Conservation (phyloP, 2,888 invertebrate species). For the Tipula vernalis region DNA sequence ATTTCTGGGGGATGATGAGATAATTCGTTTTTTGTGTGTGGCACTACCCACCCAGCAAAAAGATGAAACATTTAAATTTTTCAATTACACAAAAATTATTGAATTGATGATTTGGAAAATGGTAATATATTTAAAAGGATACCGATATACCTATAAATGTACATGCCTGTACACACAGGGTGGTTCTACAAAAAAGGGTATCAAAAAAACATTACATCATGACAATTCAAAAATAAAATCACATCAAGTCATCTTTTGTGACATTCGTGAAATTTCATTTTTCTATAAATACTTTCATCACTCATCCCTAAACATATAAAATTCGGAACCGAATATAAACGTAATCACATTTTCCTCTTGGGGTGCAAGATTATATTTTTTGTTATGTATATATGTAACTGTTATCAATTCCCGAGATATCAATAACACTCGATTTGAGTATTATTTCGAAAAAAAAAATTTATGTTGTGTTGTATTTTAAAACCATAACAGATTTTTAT, state of each 20-base stretch:
- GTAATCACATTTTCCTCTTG: not conserved
- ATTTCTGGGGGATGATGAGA: not conserved
- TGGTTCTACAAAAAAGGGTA: not conserved
- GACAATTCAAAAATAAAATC: not conserved
- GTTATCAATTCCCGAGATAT: constrained; percentile 10
- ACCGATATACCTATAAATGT: not conserved
- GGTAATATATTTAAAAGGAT: not conserved
- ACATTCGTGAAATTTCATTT: not conserved
- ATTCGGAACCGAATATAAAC: not conserved
- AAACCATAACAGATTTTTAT: constrained; percentile 9
- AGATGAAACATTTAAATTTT: not conserved
- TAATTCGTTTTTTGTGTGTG: not conserved
- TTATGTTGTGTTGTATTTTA: not conserved
- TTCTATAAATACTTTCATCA: not conserved
- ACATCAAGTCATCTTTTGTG: constrained; percentile 4
- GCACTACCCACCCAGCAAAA: not conserved
- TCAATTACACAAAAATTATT: not conserved
- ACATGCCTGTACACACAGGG: too few species aligned
- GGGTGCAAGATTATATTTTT: not conserved
- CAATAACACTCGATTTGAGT: constrained; percentile 9
- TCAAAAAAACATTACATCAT: not conserved
- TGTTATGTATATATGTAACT: not conserved
- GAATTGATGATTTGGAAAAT: not conserved
- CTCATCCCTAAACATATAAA: not conserved
- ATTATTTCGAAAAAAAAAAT: not conserved